Evolutionary conservation across 2,888 invertebrate genomes (phyloP).

Genomic region (Mycogona germanica): DNA sequence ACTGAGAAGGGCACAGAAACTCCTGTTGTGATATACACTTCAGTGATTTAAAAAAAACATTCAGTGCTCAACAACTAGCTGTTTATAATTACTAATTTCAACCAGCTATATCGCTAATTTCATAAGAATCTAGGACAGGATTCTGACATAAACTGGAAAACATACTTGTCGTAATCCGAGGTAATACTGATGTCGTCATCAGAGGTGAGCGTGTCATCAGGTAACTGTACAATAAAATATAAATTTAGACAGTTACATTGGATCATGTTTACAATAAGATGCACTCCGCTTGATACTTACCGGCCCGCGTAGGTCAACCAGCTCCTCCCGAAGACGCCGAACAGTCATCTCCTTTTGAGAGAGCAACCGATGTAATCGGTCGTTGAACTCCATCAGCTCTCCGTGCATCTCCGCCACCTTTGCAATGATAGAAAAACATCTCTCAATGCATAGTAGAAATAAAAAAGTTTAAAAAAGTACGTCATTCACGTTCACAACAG

Average conservation of each 20-base stretch:
- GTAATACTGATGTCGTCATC: slow-evolving; percentile 36
- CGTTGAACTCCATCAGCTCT: slow-evolving; percentile 84
- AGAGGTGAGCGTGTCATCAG: slow-evolving; percentile 31
- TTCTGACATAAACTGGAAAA: too few relatives aligned
- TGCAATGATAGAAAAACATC: not conserved
- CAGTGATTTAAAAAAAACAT: too few relatives aligned
- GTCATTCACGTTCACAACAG: too few relatives aligned
- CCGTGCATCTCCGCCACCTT: slow-evolving; percentile 91
- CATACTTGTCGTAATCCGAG: slow-evolving; percentile 27
- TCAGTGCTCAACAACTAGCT: too few relatives aligned
- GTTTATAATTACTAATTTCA: too few relatives aligned
- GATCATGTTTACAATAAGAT: not conserved
- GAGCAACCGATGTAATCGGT: slow-evolving; percentile 58
- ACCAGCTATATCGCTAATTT: too few relatives aligned
- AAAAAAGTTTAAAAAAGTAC: not conserved
- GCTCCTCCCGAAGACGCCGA: slow-evolving; percentile 47
- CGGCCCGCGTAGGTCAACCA: slow-evolving; percentile 52
- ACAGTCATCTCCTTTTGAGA: slow-evolving; percentile 48
- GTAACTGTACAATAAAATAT: slow-evolving; percentile 26
- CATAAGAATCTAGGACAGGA: too few relatives aligned
- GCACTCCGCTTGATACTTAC: slow-evolving; percentile 7
- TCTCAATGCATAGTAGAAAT: not conserved
- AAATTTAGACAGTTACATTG: not conserved
- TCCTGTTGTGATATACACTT: too few relatives aligned
- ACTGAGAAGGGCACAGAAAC: too few relatives aligned